Percentiles rank a stretch among this genome's conserved stretches.
These are phyloP conservation scores for Sinocyclocheilus anophthalmus DNA, from an alignment of 2,113 vertebrate species.

Conservation along the genomic window DNA sequence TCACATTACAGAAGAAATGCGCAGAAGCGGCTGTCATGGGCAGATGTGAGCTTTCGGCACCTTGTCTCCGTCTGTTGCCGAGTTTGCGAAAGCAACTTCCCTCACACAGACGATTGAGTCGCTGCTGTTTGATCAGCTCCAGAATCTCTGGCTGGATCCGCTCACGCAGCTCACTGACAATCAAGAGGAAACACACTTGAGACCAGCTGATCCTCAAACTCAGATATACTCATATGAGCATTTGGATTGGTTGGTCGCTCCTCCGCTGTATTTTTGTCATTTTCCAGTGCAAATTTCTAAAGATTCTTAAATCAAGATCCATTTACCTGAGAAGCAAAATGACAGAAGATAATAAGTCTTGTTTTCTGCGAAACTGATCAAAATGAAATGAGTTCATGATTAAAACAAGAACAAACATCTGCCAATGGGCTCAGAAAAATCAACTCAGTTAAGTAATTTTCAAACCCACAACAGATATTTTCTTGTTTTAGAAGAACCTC, in stretches of 20 bases:
- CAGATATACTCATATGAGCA: not conserved
- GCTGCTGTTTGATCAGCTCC: constrained; percentile 97
- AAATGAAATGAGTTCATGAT: not conserved
- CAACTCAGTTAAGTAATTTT: no score
- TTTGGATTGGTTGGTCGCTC: not conserved
- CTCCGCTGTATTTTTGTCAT: not conserved
- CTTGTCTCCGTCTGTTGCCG: constrained; percentile 92
- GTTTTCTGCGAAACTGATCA: no score
- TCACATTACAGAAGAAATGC: not conserved
- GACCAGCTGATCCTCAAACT: not conserved
- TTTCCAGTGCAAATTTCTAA: not conserved
- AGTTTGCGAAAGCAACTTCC: constrained; percentile 97
- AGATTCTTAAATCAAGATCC: not conserved
- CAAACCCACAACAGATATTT: no score
- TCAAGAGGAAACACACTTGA: constrained; percentile 37
- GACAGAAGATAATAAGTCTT: not conserved
- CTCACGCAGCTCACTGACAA: constrained; percentile 89
- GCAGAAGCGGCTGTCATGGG: not conserved
- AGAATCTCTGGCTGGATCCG: constrained; percentile 97
- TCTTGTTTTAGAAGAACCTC: no score
- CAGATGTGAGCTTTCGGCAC: constrained; percentile 62
- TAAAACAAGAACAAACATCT: no score
- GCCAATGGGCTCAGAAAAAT: not conserved
- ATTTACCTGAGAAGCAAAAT: not conserved
- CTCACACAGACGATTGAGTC: constrained; percentile 94